Conservation (phyloP, 2,113 vertebrate genomes). For the Ammodytes dubius region DNA sequence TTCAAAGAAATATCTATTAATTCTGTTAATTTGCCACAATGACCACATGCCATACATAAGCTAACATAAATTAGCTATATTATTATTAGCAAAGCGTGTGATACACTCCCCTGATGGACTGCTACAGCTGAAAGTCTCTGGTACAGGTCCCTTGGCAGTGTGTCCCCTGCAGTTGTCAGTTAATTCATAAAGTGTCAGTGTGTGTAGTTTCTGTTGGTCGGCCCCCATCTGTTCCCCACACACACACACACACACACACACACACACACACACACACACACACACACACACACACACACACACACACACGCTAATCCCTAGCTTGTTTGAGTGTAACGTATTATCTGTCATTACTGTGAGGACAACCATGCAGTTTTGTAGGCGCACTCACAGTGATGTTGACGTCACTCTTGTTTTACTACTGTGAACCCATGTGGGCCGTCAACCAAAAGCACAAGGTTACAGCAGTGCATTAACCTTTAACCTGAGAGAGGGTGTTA, state of each 20-base stretch:
- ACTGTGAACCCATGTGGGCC: neutral
- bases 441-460: neutral
- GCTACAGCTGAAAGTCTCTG: neutral
- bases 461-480: neutral
- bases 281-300: too few relatives aligned
- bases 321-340: neutral
- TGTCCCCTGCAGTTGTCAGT: slow-evolving; percentile 2
- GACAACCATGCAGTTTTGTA: neutral
- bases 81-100: neutral
- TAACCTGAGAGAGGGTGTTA: neutral
- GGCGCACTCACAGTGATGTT: neutral
- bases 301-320: neutral
- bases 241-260: neutral
- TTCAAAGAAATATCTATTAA: neutral
- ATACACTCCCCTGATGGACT: neutral
- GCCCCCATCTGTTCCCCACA: neutral
- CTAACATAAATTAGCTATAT: too few relatives aligned
- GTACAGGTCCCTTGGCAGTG: neutral
- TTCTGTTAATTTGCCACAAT: neutral
- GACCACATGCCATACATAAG: neutral
- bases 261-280: too few relatives aligned
- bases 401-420: neutral
- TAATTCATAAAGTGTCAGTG: neutral
- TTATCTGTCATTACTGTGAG: neutral
- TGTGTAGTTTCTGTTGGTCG: neutral